A percentile compares a stretch with the other conserved stretches of the same genome.
Conservation (phyloP, 2,888 invertebrate species). For the Pristionchus maxplancki region DNA sequence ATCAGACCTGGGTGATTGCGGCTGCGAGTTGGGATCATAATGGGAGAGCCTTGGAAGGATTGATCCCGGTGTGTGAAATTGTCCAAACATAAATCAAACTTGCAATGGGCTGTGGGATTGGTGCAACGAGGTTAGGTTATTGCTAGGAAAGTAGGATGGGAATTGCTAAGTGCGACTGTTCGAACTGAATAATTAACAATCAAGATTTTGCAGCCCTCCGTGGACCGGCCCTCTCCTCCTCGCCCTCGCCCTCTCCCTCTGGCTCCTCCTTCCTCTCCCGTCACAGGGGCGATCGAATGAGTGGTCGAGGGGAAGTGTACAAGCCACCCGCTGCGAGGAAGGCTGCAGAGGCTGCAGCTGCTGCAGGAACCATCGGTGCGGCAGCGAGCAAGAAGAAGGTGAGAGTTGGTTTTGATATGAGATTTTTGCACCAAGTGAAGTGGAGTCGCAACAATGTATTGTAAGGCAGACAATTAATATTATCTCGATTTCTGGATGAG, state of each 20-base stretch:
- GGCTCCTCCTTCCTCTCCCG: slow-evolving; percentile 28
- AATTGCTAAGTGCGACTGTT: too few relatives aligned
- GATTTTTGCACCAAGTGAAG: not conserved
- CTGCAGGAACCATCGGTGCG: not conserved
- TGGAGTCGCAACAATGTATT: not conserved
- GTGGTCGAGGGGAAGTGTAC: slow-evolving; percentile 37
- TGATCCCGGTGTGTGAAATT: too few relatives aligned
- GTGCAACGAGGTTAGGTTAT: too few relatives aligned
- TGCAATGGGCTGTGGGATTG: too few relatives aligned
- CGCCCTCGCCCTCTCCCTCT: not conserved
- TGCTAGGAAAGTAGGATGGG: too few relatives aligned
- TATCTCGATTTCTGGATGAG: not conserved
- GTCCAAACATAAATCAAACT: too few relatives aligned
- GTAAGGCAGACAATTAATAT: not conserved
- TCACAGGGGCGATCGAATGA: not conserved
- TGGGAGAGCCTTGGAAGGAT: too few relatives aligned
- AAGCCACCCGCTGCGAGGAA: slow-evolving; percentile 46
- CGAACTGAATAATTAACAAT: too few relatives aligned
- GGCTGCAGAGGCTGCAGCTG: slow-evolving; percentile 19
- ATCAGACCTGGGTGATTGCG: too few relatives aligned
- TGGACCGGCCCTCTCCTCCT: not conserved
- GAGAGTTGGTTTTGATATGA: not conserved
- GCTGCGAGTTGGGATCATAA: too few relatives aligned
- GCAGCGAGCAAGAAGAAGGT: slow-evolving; percentile 23
- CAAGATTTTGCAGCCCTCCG: not conserved